Percentiles rank a stretch among this genome's conserved stretches.
These are phyloP conservation scores for Trematocara marginatum DNA, from an alignment of 2,113 vertebrate genomes.

Conservation along the genomic window DNA sequence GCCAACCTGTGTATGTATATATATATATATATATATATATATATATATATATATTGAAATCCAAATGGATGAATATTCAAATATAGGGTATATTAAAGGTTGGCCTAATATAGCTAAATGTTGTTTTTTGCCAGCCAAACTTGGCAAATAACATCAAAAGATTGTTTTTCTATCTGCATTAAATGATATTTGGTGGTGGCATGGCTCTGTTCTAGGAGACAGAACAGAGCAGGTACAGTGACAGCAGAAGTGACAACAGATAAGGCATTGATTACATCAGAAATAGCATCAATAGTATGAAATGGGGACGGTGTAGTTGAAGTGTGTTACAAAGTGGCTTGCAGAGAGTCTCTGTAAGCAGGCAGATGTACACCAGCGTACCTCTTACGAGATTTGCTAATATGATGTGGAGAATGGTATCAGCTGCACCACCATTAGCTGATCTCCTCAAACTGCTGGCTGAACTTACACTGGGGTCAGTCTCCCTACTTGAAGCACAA, in stretches of 20 bases:
- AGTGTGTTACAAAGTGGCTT: not conserved
- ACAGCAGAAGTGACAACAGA: not conserved
- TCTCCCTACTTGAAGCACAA: not conserved
- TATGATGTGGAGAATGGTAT: not conserved
- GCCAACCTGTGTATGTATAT: not conserved
- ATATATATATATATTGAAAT: not conserved
- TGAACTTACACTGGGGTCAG: not conserved
- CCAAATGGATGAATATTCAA: accelerated
- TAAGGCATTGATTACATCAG: not conserved
- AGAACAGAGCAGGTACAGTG: not conserved
- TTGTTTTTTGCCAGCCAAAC: not conserved
- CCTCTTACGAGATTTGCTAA: not conserved
- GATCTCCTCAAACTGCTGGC: not conserved
- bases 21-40: too few relatives aligned
- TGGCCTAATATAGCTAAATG: not conserved
- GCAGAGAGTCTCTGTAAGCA: not conserved
- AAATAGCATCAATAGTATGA: not conserved
- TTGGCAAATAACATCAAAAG: not conserved
- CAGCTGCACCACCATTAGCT: not conserved
- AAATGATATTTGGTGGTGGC: not conserved
- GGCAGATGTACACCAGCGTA: not conserved
- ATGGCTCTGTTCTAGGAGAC: not conserved
- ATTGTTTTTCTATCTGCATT: not conserved
- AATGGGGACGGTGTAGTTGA: not conserved
- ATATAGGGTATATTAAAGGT: not conserved